Percentiles rank a stretch among this genome's conserved stretches.
Evolutionary conservation across 2,888 invertebrate genomes (phyloP).

Genomic region (Sepioteuthis lessoniana): DNA sequence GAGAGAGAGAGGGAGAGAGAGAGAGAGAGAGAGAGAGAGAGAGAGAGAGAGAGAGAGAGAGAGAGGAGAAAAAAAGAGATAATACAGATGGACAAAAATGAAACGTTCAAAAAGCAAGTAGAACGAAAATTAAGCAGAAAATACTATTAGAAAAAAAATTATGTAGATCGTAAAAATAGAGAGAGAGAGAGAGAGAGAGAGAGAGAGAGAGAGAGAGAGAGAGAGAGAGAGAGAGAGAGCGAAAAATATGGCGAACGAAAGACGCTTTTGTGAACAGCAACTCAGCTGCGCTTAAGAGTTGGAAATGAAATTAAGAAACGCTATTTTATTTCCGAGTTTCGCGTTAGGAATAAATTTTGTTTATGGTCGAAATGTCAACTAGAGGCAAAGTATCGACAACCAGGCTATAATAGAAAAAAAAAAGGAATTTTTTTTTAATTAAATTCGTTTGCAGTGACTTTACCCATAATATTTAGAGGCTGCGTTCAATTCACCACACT

Average conservation of each 20-base stretch:
- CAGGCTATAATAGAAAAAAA: background rate
- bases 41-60: background rate
- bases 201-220: background rate
- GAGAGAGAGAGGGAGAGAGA: background rate
- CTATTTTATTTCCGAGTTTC: slow-evolving; percentile 16
- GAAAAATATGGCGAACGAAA: background rate
- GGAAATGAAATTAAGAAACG: background rate
- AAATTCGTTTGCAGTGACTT: background rate
- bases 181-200: background rate
- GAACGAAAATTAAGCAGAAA: no score
- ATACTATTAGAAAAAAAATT: no score
- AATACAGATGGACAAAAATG: no score
- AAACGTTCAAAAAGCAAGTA: no score
- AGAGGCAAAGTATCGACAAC: background rate
- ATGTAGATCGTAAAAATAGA: background rate
- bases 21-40: background rate
- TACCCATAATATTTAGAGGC: background rate
- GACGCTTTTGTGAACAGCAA: background rate
- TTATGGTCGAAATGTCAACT: slow-evolving; percentile 20
- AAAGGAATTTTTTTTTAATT: background rate
- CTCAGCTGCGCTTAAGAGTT: background rate
- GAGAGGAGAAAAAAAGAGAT: background rate
- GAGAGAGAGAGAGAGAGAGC: background rate
- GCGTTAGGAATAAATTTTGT: slow-evolving; percentile 15
- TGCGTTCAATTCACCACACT: background rate